Percentiles rank a stretch among this genome's conserved stretches.
Evolutionary conservation across 1,140 invertebrate species (phyloP).

Genomic region (Bombus soroeensis): DNA sequence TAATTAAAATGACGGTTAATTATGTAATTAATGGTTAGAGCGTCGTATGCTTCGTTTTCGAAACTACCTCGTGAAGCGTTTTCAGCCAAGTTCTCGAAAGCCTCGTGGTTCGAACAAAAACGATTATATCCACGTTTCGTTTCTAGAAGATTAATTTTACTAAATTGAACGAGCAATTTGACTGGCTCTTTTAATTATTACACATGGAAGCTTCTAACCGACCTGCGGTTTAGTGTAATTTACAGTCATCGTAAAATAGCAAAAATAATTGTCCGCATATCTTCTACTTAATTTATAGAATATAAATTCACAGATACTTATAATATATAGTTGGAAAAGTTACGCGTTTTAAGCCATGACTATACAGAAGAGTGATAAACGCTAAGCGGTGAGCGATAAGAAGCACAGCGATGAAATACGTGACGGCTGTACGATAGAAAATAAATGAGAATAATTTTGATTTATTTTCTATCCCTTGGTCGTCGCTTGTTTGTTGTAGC

Average conservation of each 20-base stretch:
- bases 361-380: neutral
- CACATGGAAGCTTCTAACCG: conserved; percentile 30
- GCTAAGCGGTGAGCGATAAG: neutral
- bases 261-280: conserved; percentile 2
- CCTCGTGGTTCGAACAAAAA: neutral
- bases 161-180: conserved; percentile 8
- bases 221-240: conserved; percentile 41
- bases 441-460: no score
- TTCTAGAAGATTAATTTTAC: conserved; percentile 5
- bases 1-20: neutral
- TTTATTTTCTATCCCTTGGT: no score
- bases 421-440: no score
- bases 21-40: neutral
- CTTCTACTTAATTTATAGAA: conserved; percentile 5
- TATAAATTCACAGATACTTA: conserved; percentile 13
- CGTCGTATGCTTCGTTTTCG: neutral
- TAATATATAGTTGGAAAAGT: neutral
- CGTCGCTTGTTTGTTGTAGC: no score
- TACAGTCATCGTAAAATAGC: neutral
- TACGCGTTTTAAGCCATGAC: neutral
- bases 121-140: neutral
- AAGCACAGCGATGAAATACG: neutral
- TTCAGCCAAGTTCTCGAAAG: neutral
- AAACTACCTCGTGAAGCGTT: neutral
- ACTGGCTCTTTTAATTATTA: neutral